Base-by-base conservation (phyloP, 2,888 invertebrate species). In the Bombylius discolor region DNA sequence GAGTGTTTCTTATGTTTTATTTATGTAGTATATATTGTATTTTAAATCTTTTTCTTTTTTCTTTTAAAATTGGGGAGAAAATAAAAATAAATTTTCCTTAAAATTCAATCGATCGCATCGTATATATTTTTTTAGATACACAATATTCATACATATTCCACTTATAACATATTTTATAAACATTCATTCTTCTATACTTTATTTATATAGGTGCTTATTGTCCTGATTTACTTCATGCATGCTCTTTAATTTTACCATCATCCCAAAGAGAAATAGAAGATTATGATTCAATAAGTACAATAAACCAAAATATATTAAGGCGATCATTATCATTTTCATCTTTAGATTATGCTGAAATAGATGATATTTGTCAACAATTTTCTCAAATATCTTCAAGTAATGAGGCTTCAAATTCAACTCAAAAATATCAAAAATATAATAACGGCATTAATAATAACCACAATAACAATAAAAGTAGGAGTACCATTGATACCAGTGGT, bases 141-240 rank as follows among this genome's bases (percentile, higher is more conserved):
- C 3, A 3, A 8, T 36, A 36, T 9, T 36, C 36, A 9, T 36
- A 36, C 9, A 36, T 36, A 36, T 36, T 36, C 36, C 36, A 36
- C 4, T 8, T 36, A 8, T 9, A 36, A 36, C 36, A 8, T 36
- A 8, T 36, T 36, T 8, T 36, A 36, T 36, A 23, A 23, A 23
- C 23, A 6, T 36, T 36, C 36, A 36, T 36, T 36, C 1, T 36
- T 36, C 36, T 36, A 8, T 36, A 36, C 9, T 47, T 53, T 49
- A 51, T 45, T 33, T 42, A 60, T 61, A 0, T 60, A 72, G 72
- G 67, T 66, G 69, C 68, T 33, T 72, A 72, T 57, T 72, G 72
- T 57, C 72, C 72, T 9, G 72, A 72, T 58, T 60, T 72, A 42
- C 52, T 72, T 53, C 67, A 72, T 59, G 70, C 72, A n/a, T 72